Evolutionary conservation across 2,113 vertebrate genomes (phyloP), one percentile per base, ranked within the genome.

Genomic region (Chloroceryle aenea): DNA sequence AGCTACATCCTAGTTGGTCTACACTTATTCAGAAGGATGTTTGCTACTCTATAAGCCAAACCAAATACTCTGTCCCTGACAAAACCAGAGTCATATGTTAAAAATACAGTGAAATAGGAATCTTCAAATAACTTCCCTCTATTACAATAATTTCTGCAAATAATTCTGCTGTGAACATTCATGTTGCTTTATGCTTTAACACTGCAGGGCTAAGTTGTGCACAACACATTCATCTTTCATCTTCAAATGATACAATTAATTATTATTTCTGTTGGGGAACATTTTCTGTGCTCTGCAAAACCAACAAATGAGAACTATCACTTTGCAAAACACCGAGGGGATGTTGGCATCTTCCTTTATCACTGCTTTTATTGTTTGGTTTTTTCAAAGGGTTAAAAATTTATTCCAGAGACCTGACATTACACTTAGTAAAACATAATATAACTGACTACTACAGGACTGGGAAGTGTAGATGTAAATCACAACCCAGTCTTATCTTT

Each of bases 401-500:
- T 91, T 97, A 95, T 93, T 94, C 95, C 73, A 58, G 71, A 80
- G 23, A 81, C 38, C 72, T 94, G 87, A 95, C 75, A 83, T 89
- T 93, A 76, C 72, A 90, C 73, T 92, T 92, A 85, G 80, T 71
- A 95, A 96, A 96, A 93, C 8, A 21, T 77, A 96, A 95, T 86
- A 59, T 77, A 92, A 77, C 59, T 66, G 74, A 94, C 82, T 96
- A 84, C 80, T 91, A 78, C 61, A 26, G 20, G 89, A 87, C 59
- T 74, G 86, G 56, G 87, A 97, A 78, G 74, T 16, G 23, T 63
- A 85, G 89, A 95, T 7, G 67, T 97, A 97, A 95, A 95, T 97
- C 93, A 96, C 79, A 93, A 81, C 61, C 42, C 67, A 91, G 87
- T 77, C 82, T 94, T 96, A 95, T 90, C 92, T 95, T 97, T 94